phyloP scores from a whole-genome alignment of 2,797 vertebrate species.

The Diglossa cyanea region DNA sequence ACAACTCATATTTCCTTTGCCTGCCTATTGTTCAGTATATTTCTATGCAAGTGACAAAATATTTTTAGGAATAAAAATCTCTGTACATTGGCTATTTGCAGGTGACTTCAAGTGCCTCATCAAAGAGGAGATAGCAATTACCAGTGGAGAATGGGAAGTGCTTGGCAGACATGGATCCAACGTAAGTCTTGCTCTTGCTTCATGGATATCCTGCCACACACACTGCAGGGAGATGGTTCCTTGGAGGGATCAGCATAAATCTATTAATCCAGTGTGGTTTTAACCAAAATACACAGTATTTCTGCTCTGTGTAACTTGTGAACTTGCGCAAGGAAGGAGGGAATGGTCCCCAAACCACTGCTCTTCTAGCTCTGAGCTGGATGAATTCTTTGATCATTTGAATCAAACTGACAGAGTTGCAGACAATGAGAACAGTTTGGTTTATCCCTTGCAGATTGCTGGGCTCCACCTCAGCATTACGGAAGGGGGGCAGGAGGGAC shows the following conservation, averaged over 20 bases:
- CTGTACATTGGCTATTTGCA: slow-evolving; percentile 27
- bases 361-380: background rate
- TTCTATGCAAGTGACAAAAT: background rate
- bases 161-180: slow-evolving; percentile 82
- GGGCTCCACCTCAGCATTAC: background rate
- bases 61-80: background rate
- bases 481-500: accelerated
- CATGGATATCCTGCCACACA: background rate
- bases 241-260: background rate
- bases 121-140: slow-evolving; percentile 79
- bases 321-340: background rate
- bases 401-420: background rate
- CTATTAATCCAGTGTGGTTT: background rate
- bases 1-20: background rate
- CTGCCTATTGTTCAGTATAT: background rate
- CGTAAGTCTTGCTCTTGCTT: slow-evolving; percentile 62
- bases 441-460: background rate
- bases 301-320: background rate
- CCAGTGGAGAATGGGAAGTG: slow-evolving; percentile 83
- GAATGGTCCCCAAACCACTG: background rate
- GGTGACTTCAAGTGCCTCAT: slow-evolving; percentile 81
- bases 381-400: background rate
- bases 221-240: background rate
- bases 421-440: background rate
- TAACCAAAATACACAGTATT: background rate